These are phyloP conservation scores for Ia io DNA, from an alignment of 2,113 vertebrate species.

Conservation along the genomic window DNA sequence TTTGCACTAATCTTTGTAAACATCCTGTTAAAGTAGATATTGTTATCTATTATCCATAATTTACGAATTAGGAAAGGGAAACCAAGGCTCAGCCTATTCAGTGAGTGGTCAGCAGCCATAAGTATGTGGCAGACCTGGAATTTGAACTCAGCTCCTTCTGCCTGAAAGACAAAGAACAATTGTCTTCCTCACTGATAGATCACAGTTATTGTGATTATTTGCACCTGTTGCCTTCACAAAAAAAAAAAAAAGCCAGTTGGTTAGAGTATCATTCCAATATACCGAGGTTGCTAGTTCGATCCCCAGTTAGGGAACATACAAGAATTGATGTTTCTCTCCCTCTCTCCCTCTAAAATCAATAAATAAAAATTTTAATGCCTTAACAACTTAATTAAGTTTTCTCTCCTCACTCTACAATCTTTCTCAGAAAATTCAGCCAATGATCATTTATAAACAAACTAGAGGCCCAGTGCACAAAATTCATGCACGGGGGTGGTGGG, in stretches of 20 bases:
- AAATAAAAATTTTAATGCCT: neutral
- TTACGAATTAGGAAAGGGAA: neutral
- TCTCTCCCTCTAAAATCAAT: neutral
- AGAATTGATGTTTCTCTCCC: neutral
- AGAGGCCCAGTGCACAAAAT: too few relatives aligned
- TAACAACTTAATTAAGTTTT: neutral
- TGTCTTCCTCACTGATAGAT: neutral
- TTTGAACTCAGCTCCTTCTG: neutral
- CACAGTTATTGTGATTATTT: neutral
- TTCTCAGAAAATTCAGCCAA: neutral
- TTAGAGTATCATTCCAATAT: neutral
- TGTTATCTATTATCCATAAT: neutral
- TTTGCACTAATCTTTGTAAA: neutral
- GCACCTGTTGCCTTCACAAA: neutral
- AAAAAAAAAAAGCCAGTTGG: neutral
- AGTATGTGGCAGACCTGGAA: neutral
- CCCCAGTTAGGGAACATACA: neutral
- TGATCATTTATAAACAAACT: neutral
- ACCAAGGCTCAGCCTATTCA: neutral
- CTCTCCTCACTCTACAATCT: neutral
- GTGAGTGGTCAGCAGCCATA: neutral
- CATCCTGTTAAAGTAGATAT: neutral
- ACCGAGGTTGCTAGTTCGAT: neutral
- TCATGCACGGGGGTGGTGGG: too few relatives aligned
- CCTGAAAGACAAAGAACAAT: neutral